These are phyloP conservation scores for Coreius guichenoti DNA, from an alignment of 2,797 vertebrate species.

Conservation along the genomic window DNA sequence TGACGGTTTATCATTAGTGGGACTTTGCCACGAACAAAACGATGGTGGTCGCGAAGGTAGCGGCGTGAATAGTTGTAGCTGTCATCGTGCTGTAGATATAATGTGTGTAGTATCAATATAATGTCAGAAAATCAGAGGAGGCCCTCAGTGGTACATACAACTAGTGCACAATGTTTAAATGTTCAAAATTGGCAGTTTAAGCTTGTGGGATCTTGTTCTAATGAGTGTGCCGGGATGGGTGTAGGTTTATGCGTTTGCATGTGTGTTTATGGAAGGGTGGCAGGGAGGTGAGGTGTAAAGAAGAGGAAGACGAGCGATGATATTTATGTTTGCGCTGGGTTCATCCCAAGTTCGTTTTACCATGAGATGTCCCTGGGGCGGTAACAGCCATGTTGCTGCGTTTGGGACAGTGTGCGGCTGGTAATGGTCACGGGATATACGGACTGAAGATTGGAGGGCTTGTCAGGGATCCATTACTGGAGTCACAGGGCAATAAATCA, in stretches of 20 bases:
- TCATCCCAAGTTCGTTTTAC: constrained; percentile 85
- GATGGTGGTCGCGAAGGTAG: constrained; percentile 63
- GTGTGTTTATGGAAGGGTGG: not conserved
- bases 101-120: not conserved
- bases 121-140: constrained; percentile 6
- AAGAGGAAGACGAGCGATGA: constrained; percentile 72
- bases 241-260: constrained; percentile 22
- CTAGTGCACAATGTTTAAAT: constrained; percentile 12
- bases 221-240: constrained; percentile 17
- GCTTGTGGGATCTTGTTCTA: constrained; percentile 48
- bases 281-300: constrained; percentile 30
- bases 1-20: constrained; percentile 55
- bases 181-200: constrained; percentile 38
- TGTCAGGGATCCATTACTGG: constrained; percentile 71
- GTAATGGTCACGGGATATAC: constrained; percentile 64
- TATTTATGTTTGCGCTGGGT: constrained; percentile 82
- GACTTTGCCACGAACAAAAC: constrained; percentile 28
- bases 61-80: not conserved
- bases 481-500: constrained; percentile 76
- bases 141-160: constrained; percentile 4
- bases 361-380: constrained; percentile 79
- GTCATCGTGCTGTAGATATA: not conserved
- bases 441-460: constrained; percentile 40
- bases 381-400: constrained; percentile 67
- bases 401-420: constrained; percentile 62